Percentiles rank a stretch among this genome's conserved stretches.
phyloP scores from a whole-genome alignment of 1,140 invertebrate genomes.

The Bradynema listronoti region DNA sequence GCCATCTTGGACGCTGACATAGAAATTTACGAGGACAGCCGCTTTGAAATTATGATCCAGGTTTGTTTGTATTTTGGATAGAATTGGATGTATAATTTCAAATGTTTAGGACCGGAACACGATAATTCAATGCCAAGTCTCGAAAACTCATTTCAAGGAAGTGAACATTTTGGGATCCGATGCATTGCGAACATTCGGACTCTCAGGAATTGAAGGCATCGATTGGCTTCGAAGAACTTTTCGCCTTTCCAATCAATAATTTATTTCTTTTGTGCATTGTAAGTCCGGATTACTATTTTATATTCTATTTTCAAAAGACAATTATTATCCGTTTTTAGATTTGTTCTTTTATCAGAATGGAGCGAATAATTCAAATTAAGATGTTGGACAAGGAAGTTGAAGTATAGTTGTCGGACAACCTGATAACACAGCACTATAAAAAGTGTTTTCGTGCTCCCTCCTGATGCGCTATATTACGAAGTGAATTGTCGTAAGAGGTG shows the following conservation, averaged over 20 bases:
- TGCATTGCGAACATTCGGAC: slow-evolving; percentile 7
- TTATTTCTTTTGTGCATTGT: slow-evolving; percentile 14
- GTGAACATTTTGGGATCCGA: slow-evolving; percentile 26
- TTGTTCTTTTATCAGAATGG: no score
- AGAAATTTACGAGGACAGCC: no score
- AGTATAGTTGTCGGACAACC: no score
- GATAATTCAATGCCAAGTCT: slow-evolving; percentile 19
- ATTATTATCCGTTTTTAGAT: no score
- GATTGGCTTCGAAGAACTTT: slow-evolving; percentile 20
- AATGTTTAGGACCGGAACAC: slow-evolving; percentile 23
- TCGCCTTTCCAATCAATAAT: slow-evolving; percentile 21
- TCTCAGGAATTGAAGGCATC: slow-evolving; percentile 22
- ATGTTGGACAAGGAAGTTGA: no score
- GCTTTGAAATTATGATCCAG: slow-evolving; percentile 20
- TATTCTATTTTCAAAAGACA: no score
- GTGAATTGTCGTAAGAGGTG: no score
- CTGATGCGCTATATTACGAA: no score
- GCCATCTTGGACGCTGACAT: slow-evolving; percentile 19
- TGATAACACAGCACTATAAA: no score
- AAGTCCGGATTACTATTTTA: no score
- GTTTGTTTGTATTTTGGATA: slow-evolving; percentile 34
- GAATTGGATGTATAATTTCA: slow-evolving; percentile 30
- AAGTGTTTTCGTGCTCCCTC: no score
- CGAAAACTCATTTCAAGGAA: slow-evolving; percentile 15
- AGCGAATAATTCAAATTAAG: no score